Conservation (phyloP, 2,888 invertebrate species). For the Drosophila kanekoi region DNA sequence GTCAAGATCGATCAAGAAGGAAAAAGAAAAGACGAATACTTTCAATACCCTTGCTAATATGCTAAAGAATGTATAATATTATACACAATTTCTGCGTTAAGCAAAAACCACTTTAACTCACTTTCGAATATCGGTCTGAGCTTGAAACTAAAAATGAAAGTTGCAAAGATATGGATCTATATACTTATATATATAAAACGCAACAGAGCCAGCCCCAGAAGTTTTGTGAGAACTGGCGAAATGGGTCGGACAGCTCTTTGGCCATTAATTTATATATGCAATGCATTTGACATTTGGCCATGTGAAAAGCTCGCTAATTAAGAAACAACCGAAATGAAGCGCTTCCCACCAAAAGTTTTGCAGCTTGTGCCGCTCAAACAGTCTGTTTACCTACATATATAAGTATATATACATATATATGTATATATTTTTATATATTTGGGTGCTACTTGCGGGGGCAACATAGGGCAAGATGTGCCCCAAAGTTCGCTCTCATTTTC, state of each 20-base stretch:
- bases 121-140: conserved; percentile 56
- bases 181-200: neutral
- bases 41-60: conserved; percentile 23
- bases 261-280: conserved; percentile 8
- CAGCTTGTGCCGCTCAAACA: conserved; percentile 30
- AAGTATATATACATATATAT: neutral
- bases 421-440: conserved; percentile 12
- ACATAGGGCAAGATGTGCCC: conserved; percentile 1
- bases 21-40: conserved; percentile 19
- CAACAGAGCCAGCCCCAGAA: conserved; percentile 11
- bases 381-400: conserved; percentile 15
- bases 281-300: conserved; percentile 44
- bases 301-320: conserved; percentile 52
- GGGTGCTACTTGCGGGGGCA: neutral
- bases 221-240: conserved; percentile 40
- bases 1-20: too few relatives aligned
- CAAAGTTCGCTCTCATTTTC: conserved; percentile 64
- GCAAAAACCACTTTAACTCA: conserved; percentile 58
- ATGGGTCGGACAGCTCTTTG: conserved; percentile 16
- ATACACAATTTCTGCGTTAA: conserved; percentile 11
- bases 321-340: conserved; percentile 16
- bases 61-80: conserved; percentile 25
- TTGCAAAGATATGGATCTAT: conserved; percentile 41
- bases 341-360: conserved; percentile 29
- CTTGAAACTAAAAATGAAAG: conserved; percentile 61